These are phyloP conservation scores for Galeopterus variegatus DNA, from an alignment of 2,113 vertebrate genomes.

Conservation along the genomic window DNA sequence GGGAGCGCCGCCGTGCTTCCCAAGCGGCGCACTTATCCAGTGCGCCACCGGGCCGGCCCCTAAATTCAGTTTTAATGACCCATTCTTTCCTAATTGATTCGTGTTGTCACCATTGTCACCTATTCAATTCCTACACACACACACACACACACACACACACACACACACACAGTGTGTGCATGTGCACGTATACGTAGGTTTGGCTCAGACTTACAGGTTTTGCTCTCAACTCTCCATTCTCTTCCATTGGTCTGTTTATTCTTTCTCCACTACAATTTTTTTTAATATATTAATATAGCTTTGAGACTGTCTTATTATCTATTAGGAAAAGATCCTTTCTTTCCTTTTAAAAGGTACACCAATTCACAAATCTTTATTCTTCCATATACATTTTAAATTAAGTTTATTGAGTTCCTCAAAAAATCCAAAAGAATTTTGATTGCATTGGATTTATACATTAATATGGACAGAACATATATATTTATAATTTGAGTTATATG, in stretches of 20 bases:
- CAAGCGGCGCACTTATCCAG: too few relatives aligned
- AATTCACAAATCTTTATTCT: too few relatives aligned
- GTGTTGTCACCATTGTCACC: neutral
- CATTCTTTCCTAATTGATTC: neutral
- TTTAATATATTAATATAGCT: neutral
- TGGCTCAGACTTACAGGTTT: neutral
- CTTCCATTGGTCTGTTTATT: neutral
- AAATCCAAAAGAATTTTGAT: too few relatives aligned
- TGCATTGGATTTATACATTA: too few relatives aligned
- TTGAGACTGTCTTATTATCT: neutral
- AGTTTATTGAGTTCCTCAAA: too few relatives aligned
- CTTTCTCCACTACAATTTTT: neutral
- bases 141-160: too few relatives aligned
- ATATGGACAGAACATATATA: too few relatives aligned
- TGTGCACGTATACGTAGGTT: neutral
- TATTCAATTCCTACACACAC: neutral
- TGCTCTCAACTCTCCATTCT: neutral
- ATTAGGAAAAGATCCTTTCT: neutral
- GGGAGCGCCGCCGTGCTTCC: too few relatives aligned
- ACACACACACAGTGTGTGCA: too few relatives aligned
- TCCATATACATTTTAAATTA: too few relatives aligned
- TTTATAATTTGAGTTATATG: too few relatives aligned
- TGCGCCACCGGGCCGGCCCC: too few relatives aligned
- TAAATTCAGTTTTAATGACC: neutral
- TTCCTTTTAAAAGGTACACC: neutral